Base-by-base conservation (phyloP, 2,888 invertebrate genomes). In the Folsomia manolachei region DNA sequence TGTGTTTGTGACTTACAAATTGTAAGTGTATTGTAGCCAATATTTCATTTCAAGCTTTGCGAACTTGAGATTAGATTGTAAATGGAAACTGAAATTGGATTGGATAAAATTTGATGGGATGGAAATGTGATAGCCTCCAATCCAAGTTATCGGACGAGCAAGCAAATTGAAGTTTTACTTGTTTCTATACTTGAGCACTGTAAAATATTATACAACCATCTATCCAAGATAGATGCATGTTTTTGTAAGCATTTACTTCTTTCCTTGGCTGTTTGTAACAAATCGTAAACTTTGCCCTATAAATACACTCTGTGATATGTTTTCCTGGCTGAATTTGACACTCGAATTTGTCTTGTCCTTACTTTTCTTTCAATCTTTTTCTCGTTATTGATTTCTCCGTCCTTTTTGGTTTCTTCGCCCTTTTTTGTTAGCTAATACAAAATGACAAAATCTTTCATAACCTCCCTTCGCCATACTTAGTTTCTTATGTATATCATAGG, bases 11-110 rank as follows among this genome's bases (percentile, higher is more conserved):
- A n/a, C n/a, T n/a, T n/a, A n/a, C n/a, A n/a, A n/a, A n/a, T n/a
- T n/a, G n/a, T n/a, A n/a, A n/a, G n/a, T n/a, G n/a, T n/a, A n/a
- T n/a, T n/a, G n/a, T n/a, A n/a, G n/a, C n/a, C n/a, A n/a, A n/a
- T n/a, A n/a, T n/a, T n/a, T n/a, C n/a, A n/a, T n/a, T n/a, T n/a
- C n/a, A n/a, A n/a, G n/a, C n/a, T n/a, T n/a, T n/a, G n/a, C n/a
- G n/a, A 63, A 26, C 18, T 63, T 63, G 24, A 63, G 63, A 63
- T 63, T 63, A 26, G 26, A 65, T 65, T 71, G 56, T 53, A 61
- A 65, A 71, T 71, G 68, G 72, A 69, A 72, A 72, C 67, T 72
- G 72, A 69, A 72, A 72, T 71, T 71, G 71, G 69, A 71, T 69
- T 67, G n/a, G 62, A 71, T 68, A 63, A 25, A 24, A 63, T 63